Conservation (phyloP, 1,140 invertebrate genomes). For the Pemphigus obesinymphae region DNA sequence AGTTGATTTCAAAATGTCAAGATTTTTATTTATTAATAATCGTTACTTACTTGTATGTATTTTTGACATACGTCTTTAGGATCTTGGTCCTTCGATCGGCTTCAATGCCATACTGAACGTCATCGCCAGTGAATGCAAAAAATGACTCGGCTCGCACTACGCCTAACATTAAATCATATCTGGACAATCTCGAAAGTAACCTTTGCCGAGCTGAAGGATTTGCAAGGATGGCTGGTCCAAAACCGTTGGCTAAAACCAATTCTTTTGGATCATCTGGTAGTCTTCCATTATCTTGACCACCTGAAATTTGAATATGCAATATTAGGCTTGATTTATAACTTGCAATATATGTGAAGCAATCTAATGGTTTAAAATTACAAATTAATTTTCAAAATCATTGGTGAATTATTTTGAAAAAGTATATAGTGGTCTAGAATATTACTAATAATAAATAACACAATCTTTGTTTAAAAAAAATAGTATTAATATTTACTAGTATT, state of each 20-base stretch:
- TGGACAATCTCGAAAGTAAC: conserved; percentile 66
- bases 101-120: conserved; percentile 88
- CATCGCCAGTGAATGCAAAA: conserved; percentile 82
- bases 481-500: too few species aligned
- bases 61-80: conserved; percentile 84
- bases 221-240: conserved; percentile 4
- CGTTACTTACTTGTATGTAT: conserved; percentile 74
- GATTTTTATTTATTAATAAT: too few species aligned
- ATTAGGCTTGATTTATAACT: too few species aligned
- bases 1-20: too few species aligned
- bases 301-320: too few species aligned
- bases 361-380: too few species aligned
- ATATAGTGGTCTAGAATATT: too few species aligned
- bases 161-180: conserved; percentile 90
- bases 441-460: too few species aligned
- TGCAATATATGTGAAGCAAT: too few species aligned
- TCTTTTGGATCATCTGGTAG: conserved; percentile 17
- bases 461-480: too few species aligned
- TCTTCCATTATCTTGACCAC: conserved; percentile 20
- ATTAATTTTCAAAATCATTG: too few species aligned
- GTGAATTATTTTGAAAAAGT: too few species aligned
- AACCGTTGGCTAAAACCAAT: conserved; percentile 18
- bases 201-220: conserved; percentile 52
- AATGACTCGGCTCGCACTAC: conserved; percentile 82
- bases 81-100: conserved; percentile 81